Base-by-base conservation (phyloP, 92 coral and sea anemone species). In the Zoanthus sansibaricus region DNA sequence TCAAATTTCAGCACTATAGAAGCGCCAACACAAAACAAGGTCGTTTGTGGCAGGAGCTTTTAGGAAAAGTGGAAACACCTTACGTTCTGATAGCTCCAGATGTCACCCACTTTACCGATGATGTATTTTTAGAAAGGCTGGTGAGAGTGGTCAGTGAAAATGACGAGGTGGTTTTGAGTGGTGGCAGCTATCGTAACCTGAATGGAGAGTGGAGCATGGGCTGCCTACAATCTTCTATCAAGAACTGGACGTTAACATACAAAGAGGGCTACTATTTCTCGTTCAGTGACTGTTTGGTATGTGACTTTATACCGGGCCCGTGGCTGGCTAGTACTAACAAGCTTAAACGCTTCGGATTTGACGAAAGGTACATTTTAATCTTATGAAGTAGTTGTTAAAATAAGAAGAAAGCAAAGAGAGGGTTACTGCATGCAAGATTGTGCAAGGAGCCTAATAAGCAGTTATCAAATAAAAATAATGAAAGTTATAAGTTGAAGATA, bases 131-230 rank as follows among this genome's bases (percentile, higher is more conserved):
- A 37, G 91, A 91, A 58, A 25, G 84, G 62, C 82, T 83, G 15
- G 83, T 95, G 17, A 90, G 99, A 37, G 86, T 94, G 18, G 83
- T 97, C n/a, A 92, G 97, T 77, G 91, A 79, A 32, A 86, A 92
- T 83, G 90, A 91, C 0, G 96, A 94, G 17, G 94, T 90, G 9
- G 73, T 92, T 25, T 80, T 97, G 17, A 95, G 95, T 48, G 96
- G 98, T 11, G 99, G 98, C 17, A 92, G 97, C 21, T 89, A 92
- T 84, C 95, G 98, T 42, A 87, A 90, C 61, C 94, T 88, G 82
- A 82, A 80, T 14, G 99, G 98, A 20, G 86, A 92, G 75, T 97
- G 99, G 99, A 96, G 90, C 76, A 93, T 97, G 47, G 99, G 99
- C 3, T 97, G 99, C 67, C 92, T 90, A 55, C 99, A 97, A 76